These are phyloP conservation scores for Eretmocerus hayati DNA, from an alignment of 2,888 invertebrate genomes.

Conservation along the genomic window DNA sequence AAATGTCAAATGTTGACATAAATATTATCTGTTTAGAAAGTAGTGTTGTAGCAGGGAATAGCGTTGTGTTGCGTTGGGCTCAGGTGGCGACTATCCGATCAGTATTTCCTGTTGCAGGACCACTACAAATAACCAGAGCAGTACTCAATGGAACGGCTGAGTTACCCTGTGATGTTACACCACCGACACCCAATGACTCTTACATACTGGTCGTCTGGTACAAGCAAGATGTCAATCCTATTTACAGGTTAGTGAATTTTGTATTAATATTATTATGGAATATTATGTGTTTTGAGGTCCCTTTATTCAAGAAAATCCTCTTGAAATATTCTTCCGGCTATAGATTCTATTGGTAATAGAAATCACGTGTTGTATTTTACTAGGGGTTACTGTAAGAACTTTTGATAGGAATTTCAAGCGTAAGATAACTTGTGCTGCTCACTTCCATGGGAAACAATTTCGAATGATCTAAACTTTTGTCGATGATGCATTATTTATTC, in stretches of 20 bases:
- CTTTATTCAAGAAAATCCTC: too few species aligned
- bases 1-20: too few species aligned
- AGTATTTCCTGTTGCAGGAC: slow-evolving; percentile 50
- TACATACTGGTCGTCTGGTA: slow-evolving; percentile 86
- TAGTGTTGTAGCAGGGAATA: slow-evolving; percentile 27
- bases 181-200: slow-evolving; percentile 69
- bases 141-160: slow-evolving; percentile 73
- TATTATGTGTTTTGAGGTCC: not conserved
- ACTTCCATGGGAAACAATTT: too few species aligned
- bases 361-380: too few species aligned
- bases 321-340: too few species aligned
- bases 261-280: not conserved
- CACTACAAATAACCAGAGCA: slow-evolving; percentile 58
- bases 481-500: too few species aligned
- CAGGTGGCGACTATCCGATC: slow-evolving; percentile 36
- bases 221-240: slow-evolving; percentile 76
- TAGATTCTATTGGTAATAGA: too few species aligned
- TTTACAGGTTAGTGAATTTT: slow-evolving; percentile 66
- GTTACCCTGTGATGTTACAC: slow-evolving; percentile 79
- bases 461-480: too few species aligned
- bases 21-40: too few species aligned
- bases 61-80: slow-evolving; percentile 23
- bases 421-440: too few species aligned
- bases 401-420: too few species aligned
- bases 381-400: too few species aligned